Conservation (phyloP, 2,888 invertebrate species). For the Eupeodes latifasciatus region DNA sequence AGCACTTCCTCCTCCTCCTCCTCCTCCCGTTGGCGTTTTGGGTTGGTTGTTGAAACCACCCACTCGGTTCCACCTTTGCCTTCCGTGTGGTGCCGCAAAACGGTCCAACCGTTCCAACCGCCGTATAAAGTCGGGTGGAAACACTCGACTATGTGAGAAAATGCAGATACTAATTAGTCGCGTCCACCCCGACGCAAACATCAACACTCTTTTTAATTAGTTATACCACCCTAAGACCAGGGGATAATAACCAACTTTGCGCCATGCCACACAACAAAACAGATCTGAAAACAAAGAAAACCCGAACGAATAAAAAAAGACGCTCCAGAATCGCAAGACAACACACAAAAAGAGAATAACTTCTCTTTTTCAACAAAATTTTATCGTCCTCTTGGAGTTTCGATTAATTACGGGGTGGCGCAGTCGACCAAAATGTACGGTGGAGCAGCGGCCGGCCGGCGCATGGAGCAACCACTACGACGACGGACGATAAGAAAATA, state of each 20-base stretch:
- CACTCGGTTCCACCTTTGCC: constrained; percentile 67
- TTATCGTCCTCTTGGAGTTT: constrained; percentile 56
- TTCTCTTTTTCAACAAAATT: constrained; percentile 2
- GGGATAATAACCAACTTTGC: constrained; percentile 60
- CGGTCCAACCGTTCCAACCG: background rate
- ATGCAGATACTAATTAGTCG: constrained; percentile 71
- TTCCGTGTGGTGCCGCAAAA: constrained; percentile 42
- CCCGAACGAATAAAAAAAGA: background rate
- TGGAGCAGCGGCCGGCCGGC: background rate
- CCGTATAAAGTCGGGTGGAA: background rate
- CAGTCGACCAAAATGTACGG: constrained; percentile 23
- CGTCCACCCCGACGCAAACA: constrained; percentile 73
- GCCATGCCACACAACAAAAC: background rate
- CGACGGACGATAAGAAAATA: no score
- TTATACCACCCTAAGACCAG: constrained; percentile 64
- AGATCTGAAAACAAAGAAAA: background rate
- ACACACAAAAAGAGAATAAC: constrained; percentile 40
- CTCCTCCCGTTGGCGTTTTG: constrained; percentile 46
- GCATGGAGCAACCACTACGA: no score
- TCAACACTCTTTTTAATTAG: constrained; percentile 76
- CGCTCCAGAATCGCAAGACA: background rate
- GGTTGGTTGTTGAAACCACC: constrained; percentile 58
- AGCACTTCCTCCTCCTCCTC: constrained; percentile 26
- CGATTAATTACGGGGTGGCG: constrained; percentile 73
- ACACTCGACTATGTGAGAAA: constrained; percentile 46